A percentile compares a stretch with the other conserved stretches of the same genome.
These are phyloP conservation scores for Chelidonichthys spinosus DNA, from an alignment of 2,797 vertebrate species.

Conservation along the genomic window DNA sequence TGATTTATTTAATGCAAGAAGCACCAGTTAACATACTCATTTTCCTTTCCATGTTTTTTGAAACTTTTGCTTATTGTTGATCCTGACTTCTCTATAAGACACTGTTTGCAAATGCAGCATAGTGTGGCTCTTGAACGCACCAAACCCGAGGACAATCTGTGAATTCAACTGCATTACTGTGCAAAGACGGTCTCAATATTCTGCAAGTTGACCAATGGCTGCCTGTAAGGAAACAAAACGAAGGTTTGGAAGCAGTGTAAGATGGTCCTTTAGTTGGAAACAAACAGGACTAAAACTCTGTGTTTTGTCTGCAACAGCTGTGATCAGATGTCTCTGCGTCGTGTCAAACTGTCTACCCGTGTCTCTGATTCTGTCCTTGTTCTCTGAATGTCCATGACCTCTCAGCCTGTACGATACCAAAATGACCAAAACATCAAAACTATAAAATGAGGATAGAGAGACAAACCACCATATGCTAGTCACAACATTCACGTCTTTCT, in stretches of 20 bases:
- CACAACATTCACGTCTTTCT: constrained; percentile 48
- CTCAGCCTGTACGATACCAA: constrained; percentile 54
- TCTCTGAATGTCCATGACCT: constrained; percentile 77
- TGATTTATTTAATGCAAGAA: neutral
- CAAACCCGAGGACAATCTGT: constrained; percentile 1
- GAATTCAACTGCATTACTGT: constrained; percentile 16
- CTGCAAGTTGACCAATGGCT: neutral
- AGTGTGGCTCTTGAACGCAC: constrained; percentile 8
- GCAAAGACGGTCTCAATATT: constrained; percentile 9
- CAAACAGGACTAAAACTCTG: constrained; percentile 19
- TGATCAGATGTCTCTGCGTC: constrained; percentile 65
- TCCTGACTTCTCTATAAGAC: neutral
- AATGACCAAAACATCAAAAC: constrained; percentile 23
- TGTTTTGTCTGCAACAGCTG: constrained; percentile 70
- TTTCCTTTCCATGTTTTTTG: neutral
- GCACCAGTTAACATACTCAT: neutral
- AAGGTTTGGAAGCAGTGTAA: neutral
- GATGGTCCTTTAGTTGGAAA: neutral
- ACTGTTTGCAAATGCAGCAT: neutral
- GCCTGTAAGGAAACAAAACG: neutral
- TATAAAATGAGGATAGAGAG: constrained; percentile 60
- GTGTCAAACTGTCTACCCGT: constrained; percentile 82
- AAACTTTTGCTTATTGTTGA: neutral
- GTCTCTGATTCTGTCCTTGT: constrained; percentile 79
- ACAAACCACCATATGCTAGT: constrained; percentile 40